Evolutionary conservation across 2,888 invertebrate genomes (phyloP).

Genomic region (Phalera bucephala): DNA sequence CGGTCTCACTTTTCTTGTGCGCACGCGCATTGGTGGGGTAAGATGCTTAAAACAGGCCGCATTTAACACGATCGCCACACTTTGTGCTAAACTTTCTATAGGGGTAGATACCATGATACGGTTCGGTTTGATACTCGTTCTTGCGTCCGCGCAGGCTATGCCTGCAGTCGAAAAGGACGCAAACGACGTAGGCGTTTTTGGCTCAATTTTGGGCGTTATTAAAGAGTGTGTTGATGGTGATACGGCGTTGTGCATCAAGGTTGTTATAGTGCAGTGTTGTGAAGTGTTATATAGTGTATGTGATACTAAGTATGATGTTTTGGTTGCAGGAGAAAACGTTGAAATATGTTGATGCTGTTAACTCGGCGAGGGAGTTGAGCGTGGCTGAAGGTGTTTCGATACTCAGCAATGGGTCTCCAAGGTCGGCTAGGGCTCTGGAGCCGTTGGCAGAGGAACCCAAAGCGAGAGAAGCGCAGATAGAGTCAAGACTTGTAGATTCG

Average conservation of each 20-base stretch:
- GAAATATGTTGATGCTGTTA: conserved; percentile 85
- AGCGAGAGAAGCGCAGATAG: conserved; percentile 88
- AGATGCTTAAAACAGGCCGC: conserved; percentile 73
- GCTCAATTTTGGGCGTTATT: conserved; percentile 84
- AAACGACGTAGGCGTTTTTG: conserved; percentile 64
- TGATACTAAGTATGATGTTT: conserved; percentile 53
- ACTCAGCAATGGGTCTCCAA: conserved; percentile 73
- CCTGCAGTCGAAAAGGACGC: conserved; percentile 80
- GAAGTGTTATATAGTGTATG: conserved; percentile 22
- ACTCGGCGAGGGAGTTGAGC: conserved; percentile 80
- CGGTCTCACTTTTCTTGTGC: conserved; percentile 73
- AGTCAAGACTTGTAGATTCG: conserved; percentile 88
- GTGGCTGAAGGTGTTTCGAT: conserved; percentile 84
- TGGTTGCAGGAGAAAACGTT: conserved; percentile 88
- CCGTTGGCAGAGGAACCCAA: conserved; percentile 88
- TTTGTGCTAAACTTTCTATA: conserved; percentile 71
- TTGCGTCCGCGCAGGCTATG: conserved; percentile 74
- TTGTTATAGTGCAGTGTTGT: conserved; percentile 56
- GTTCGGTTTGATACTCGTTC: conserved; percentile 74
- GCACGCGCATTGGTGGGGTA: conserved; percentile 67
- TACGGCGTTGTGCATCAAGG: conserved; percentile 88
- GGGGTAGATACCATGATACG: conserved; percentile 77
- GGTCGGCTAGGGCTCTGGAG: conserved; percentile 84
- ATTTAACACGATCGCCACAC: conserved; percentile 68
- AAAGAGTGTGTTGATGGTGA: conserved; percentile 88